Evolutionary conservation across 1,140 invertebrate species (phyloP), one percentile per base, ranked within the genome.

Genomic region (Popillia japonica): DNA sequence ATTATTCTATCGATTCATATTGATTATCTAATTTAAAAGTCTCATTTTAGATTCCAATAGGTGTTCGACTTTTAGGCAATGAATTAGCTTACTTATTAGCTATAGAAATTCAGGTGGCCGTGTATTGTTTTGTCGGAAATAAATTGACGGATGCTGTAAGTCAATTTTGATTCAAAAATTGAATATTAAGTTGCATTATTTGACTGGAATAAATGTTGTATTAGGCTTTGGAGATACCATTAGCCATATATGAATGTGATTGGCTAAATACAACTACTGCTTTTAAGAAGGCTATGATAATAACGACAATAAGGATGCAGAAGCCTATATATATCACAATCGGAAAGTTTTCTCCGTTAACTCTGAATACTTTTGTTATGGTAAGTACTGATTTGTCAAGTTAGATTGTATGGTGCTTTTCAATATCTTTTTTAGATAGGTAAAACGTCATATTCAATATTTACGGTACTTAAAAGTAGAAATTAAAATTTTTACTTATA

Each of bases 41-140:
- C 8, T 61, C 20, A 8, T 34, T 27, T 41, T 64, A 79, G 78
- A 59, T 79, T 6, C 78, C 78, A 10, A 40, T 77, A 10, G 75
- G 75, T 0, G 9, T 34, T 9, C 72, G 34, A n/a, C 74, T 75
- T 40, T 40, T 75, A 10, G 78, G 78, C 9, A 79, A 79, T 23
- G 78, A 79, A 23, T 77, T 79, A 23, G 40, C 72, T 72, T 79
- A 79, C 48, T 77, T 79, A 72, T 77, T 79, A 7, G 78, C 79
- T 2, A 78, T 78, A 17, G 79, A 78, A 44, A 80, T 78, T 40
- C 79, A 80, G 44, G 40, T 80, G 17, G 73, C 77, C 9, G 22
- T 78, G 0, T 80, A 80, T 80, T 78, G 77, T 22, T 78, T 78
- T 41, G 73, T 75, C 27, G 79, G 79, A 78, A 76, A 80, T 40